phyloP scores from a whole-genome alignment of 2,888 invertebrate species.

The Carcina quercana region DNA sequence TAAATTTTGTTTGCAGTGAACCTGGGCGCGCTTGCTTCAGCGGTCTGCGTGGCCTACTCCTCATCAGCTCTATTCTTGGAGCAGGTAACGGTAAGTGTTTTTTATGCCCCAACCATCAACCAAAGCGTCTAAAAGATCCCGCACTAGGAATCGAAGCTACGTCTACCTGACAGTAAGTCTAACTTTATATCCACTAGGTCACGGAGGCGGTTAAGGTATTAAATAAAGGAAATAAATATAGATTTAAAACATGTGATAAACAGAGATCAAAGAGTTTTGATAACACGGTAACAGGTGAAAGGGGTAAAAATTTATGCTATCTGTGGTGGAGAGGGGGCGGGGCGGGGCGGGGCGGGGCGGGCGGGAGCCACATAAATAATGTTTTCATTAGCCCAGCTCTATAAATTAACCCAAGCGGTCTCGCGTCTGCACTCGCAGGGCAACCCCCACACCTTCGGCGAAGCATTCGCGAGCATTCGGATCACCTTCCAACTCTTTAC shows the following conservation, averaged over 20 bases:
- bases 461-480: too few relatives aligned
- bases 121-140: too few relatives aligned
- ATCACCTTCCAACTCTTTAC: too few relatives aligned
- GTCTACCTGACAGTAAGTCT: too few relatives aligned
- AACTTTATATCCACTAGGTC: neutral
- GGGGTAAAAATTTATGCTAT: constrained; percentile 6
- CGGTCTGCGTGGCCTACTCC: constrained; percentile 75
- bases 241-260: neutral
- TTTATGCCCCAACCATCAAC: too few relatives aligned
- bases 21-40: constrained; percentile 71
- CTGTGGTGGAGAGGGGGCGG: too few relatives aligned
- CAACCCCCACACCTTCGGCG: too few relatives aligned
- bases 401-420: constrained; percentile 27
- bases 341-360: too few relatives aligned
- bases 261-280: neutral
- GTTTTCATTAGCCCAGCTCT: constrained; percentile 34
- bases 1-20: constrained; percentile 56
- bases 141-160: too few relatives aligned
- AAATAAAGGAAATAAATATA: neutral
- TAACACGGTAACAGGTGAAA: neutral
- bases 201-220: neutral
- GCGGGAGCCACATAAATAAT: constrained; percentile 31
- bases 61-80: constrained; percentile 73
- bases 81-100: too few relatives aligned
- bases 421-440: neutral